Evolutionary conservation across 2,888 invertebrate species (phyloP).

Genomic region (Drosophila percnosoma): DNA sequence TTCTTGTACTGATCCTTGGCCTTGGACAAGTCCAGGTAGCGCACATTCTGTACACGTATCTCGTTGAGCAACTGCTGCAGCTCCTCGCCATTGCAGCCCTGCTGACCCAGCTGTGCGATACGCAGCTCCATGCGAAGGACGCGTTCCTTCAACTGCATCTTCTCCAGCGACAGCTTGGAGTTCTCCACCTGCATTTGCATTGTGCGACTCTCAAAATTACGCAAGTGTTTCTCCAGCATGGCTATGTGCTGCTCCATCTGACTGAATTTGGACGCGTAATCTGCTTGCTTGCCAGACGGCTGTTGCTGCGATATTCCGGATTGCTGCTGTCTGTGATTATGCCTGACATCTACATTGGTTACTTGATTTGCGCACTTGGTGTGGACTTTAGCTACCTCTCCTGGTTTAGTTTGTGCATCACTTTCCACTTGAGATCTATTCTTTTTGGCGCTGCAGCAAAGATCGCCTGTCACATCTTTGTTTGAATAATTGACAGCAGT

Average conservation of each 20-base stretch:
- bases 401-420: constrained; percentile 4
- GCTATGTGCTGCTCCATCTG: constrained; percentile 67
- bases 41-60: constrained; percentile 86
- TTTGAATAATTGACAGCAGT: not conserved
- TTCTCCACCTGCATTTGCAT: constrained; percentile 85
- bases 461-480: not conserved
- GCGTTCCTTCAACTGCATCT: constrained; percentile 76
- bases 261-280: constrained; percentile 57
- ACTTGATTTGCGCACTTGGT: constrained; percentile 6
- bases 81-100: constrained; percentile 85
- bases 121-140: constrained; percentile 70
- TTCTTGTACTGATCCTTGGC: constrained; percentile 91
- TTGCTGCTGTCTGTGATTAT: constrained; percentile 10
- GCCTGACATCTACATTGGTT: constrained; percentile 30
- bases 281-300: constrained; percentile 4
- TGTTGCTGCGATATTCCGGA: not conserved
- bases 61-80: constrained; percentile 89
- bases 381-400: not conserved
- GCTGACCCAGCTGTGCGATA: constrained; percentile 36
- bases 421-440: not conserved
- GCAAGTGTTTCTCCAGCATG: constrained; percentile 55
- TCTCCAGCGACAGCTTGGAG: constrained; percentile 84
- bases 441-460: not conserved
- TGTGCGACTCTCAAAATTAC: constrained; percentile 73
- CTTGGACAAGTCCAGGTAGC: constrained; percentile 87